Evolutionary conservation across 2,888 invertebrate species (phyloP), one percentile per base, ranked within the genome.

Genomic region (Sarcophaga variegata): DNA sequence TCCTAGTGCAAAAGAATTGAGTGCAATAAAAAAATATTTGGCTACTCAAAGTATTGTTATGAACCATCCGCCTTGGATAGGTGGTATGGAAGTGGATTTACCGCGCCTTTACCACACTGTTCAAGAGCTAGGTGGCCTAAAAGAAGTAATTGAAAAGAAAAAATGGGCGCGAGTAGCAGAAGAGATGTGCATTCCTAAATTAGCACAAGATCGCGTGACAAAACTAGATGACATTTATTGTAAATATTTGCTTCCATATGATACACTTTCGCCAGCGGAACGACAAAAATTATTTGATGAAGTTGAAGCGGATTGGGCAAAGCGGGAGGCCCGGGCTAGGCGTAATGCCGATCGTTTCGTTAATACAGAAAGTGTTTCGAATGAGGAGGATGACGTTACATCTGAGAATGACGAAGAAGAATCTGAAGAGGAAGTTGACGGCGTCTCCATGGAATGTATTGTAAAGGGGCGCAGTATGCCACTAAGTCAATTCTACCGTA

Each of bases 171-270:
- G 96, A 88, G 97, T 99, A 0, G 98, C 97, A 0, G 97, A 98
- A 89, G 95, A 96, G n/a, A 96, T 98, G 96, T 96, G 96, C 90
- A 96, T 98, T 89, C 96, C 96, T 0, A 97, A 96, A 93, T 94
- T 96, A 11, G 96, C 96, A 0, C 96, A 96, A 91, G 97, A 97
- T 90, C 95, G 97, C 69, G 96, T 96, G 2, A 96, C 96, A 3
- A 97, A 97, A 91, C 94, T 99, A 10, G 98, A 98, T 91, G 96
- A 97, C 88, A 96, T 98, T 64, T 99, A 98, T 92, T 97, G 98
- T 92, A 98, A 97, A 94, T 98, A 97, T 93, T 94, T 99, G 69
- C 94, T 99, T 88, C 97, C 98, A 0, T 99, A 98, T 91, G 97
- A 97, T 89, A 97, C 97, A 0, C 93, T 98, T 4, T 96, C 97